Conservation (phyloP, 2,797 vertebrate species). For the Amniataba percoides region DNA sequence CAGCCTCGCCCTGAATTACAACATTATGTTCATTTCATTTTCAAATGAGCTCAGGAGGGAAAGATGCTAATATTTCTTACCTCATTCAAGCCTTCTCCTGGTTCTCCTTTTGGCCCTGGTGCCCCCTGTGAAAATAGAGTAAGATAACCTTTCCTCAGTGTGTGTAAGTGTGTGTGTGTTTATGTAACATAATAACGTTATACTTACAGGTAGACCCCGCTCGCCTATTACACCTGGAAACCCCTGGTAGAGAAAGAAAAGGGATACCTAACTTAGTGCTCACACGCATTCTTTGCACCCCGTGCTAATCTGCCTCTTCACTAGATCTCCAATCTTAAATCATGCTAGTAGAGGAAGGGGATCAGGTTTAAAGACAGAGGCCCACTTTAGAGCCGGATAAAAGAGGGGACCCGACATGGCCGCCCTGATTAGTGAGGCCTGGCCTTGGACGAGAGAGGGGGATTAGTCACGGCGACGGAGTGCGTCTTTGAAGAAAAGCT, state of each 20-base stretch:
- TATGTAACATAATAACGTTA: constrained; percentile 9
- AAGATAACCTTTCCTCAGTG: constrained; percentile 7
- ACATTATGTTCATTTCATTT: constrained; percentile 20
- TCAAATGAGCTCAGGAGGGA: constrained; percentile 22
- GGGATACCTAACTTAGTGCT: constrained; percentile 21
- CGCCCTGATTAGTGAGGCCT: constrained; percentile 69
- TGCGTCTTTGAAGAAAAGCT: constrained; percentile 75
- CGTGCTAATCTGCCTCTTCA: constrained; percentile 61
- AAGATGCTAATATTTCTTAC: constrained; percentile 74
- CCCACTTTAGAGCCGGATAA: constrained; percentile 59
- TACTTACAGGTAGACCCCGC: constrained; percentile 89
- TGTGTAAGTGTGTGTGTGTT: constrained; percentile 4
- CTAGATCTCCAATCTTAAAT: constrained; percentile 61
- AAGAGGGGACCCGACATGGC: constrained; percentile 65
- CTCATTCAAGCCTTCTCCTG: constrained; percentile 88
- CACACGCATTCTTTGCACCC: constrained; percentile 37
- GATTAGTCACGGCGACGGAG: constrained; percentile 74
- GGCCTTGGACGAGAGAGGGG: constrained; percentile 54
- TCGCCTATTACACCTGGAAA: constrained; percentile 84
- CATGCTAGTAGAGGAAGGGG: constrained; percentile 56
- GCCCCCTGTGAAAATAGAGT: constrained; percentile 82
- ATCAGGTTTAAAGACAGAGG: constrained; percentile 75
- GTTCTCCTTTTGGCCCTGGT: constrained; percentile 90
- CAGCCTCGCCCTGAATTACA: constrained; percentile 88
- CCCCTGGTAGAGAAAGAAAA: constrained; percentile 83